These are phyloP conservation scores for Watsonalla binaria DNA, from an alignment of 2,888 invertebrate genomes.

Conservation along the genomic window DNA sequence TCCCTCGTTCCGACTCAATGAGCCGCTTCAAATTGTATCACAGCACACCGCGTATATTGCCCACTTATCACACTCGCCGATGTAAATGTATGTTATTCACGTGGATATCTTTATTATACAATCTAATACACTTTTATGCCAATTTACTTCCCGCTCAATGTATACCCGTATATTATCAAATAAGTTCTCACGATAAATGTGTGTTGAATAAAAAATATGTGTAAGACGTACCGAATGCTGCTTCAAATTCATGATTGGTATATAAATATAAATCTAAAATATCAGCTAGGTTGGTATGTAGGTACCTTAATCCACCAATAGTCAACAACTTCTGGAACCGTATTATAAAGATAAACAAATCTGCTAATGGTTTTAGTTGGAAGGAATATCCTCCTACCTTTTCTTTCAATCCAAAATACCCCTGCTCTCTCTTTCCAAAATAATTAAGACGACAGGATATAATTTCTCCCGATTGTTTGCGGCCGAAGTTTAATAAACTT, in stretches of 20 bases:
- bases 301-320: conserved; percentile 8
- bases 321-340: conserved; percentile 13
- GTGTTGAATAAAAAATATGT: too few species aligned
- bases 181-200: too few species aligned
- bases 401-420: conserved; percentile 4
- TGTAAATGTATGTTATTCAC: not conserved
- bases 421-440: conserved; percentile 18
- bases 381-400: conserved; percentile 17
- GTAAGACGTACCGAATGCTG: too few species aligned
- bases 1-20: conserved; percentile 21
- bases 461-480: conserved; percentile 30
- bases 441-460: conserved; percentile 31
- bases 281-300: not conserved
- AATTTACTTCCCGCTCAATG: too few species aligned
- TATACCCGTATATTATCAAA: too few species aligned
- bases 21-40: conserved; percentile 15
- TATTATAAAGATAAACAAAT: conserved; percentile 26
- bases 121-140: too few species aligned
- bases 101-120: not conserved
- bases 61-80: too few species aligned
- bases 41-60: not conserved
- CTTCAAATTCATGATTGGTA: too few species aligned
- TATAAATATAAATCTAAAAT: too few species aligned
- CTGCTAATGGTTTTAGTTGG: conserved; percentile 22
- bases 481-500: conserved; percentile 30